These are phyloP conservation scores for Coelinius sp. DNA, from an alignment of 2,888 invertebrate genomes.

Conservation along the genomic window DNA sequence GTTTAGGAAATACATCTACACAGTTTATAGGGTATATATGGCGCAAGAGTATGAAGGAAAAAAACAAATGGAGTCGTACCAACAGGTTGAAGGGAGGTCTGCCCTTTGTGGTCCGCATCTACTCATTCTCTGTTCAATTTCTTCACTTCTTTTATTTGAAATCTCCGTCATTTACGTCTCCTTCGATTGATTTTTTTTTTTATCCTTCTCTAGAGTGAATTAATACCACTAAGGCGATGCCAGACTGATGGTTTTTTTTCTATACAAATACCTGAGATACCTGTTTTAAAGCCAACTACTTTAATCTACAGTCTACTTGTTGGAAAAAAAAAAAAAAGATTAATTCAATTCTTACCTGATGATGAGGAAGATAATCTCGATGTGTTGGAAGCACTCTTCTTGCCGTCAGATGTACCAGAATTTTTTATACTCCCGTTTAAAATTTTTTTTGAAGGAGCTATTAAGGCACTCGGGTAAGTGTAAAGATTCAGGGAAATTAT, in stretches of 20 bases:
- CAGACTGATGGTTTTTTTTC: not conserved
- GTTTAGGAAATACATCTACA: slow-evolving; percentile 1
- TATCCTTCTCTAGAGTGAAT: not conserved
- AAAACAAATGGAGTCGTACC: slow-evolving; percentile 18
- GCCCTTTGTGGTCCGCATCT: not conserved
- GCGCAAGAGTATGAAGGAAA: not conserved
- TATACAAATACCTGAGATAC: slow-evolving; percentile 21
- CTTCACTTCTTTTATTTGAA: slow-evolving; percentile 28
- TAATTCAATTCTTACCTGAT: slow-evolving; percentile 46
- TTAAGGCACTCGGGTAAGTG: slow-evolving; percentile 62
- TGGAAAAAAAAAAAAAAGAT: slow-evolving; percentile 39
- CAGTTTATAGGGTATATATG: not conserved
- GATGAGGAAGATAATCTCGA: slow-evolving; percentile 23
- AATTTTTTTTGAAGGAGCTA: slow-evolving; percentile 30
- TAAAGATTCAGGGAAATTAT: slow-evolving; percentile 28
- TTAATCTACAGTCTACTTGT: slow-evolving; percentile 15
- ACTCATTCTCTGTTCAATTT: not conserved
- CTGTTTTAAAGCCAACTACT: slow-evolving; percentile 27
- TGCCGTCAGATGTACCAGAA: not conserved
- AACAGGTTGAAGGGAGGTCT: slow-evolving; percentile 23
- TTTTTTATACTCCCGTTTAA: not conserved
- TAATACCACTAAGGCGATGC: slow-evolving; percentile 8
- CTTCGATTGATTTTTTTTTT: too few relatives aligned
- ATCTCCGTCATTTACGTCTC: not conserved
- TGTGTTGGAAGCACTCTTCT: slow-evolving; percentile 8